Base-by-base conservation (phyloP, 64 coral and sea anemone genomes). In the Montipora foliosa region DNA sequence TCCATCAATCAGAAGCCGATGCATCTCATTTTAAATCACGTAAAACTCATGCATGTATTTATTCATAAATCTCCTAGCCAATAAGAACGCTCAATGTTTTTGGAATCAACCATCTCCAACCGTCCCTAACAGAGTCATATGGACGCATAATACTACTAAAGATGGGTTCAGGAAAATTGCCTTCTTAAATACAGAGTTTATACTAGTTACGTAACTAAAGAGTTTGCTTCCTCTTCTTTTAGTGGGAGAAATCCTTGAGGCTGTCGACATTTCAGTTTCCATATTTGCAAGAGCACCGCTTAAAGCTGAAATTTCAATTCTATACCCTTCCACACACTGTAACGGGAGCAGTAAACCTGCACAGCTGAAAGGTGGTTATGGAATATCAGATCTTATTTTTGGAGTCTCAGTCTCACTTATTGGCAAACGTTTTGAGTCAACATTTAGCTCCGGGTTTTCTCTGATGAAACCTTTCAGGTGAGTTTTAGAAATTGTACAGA, bases 401-500 rank as follows among this genome's bases (percentile, higher is more conserved):
- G 81, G 81, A 46, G 13, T 84, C 6, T 70, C 81, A 48, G 60
- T 84, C 61, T 66, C 60, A 22, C 48, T 84, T 19, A 24, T 84
- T 84, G 25, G 15, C 15, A 69, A 68, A 69, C 44, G 45, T 17
- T 84, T 84, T 6, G 13, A 0, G 45, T 21, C 21, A 47, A 4
- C 60, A 49, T 0, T 67, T 1, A 37, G 2, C 29, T 16, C 45
- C 6, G 81, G 81, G 29, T 84, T 68, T 68, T 84, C 81, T 84
- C 62, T 2, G 44, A 68, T 47, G 8, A 68, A 49, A 84, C 21
- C 15, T 5, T 13, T 37, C 16, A 21, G 60, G 81, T 84, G 61
- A 48, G 29, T 44, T 47, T 4, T 5, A 57, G 6, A 57, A 57
- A 57, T 57, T 57, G 53, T 57, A 57, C 53, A n/a, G 44, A 77